A percentile compares a stretch with the other conserved stretches of the same genome.
Evolutionary conservation across 2,113 vertebrate genomes (phyloP).

Genomic region (Oxyruncus cristatus): DNA sequence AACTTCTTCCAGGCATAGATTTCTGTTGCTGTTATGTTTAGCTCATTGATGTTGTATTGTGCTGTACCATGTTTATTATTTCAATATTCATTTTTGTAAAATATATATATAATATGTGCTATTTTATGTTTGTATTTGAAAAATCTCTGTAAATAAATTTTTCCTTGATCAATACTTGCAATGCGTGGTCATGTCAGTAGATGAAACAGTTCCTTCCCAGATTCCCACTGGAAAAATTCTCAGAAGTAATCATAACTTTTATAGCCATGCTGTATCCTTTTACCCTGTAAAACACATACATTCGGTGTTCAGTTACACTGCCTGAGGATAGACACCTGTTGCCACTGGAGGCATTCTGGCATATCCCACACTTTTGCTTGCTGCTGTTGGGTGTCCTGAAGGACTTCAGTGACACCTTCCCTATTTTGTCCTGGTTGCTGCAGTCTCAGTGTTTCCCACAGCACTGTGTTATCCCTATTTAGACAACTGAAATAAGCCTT

Average conservation of each 20-base stretch:
- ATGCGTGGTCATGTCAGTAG: not conserved
- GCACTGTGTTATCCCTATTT: not conserved
- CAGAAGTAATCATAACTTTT: not conserved
- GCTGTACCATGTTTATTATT: conserved; percentile 72
- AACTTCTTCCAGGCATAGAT: conserved; percentile 60
- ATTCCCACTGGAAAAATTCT: not conserved
- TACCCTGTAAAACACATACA: not conserved
- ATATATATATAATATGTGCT: conserved; percentile 69
- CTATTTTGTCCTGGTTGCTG: not conserved
- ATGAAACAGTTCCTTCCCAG: not conserved
- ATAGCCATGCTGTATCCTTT: not conserved
- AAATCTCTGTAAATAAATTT: conserved; percentile 82
- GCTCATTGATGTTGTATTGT: conserved; percentile 68
- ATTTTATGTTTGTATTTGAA: conserved; percentile 80
- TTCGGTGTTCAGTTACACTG: not conserved
- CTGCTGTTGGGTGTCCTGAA: not conserved
- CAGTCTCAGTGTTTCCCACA: not conserved
- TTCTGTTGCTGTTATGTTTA: conserved; percentile 66
- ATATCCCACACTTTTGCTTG: not conserved
- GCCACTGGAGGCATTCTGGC: not conserved
- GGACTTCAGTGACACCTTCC: not conserved
- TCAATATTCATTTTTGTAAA: conserved; percentile 79
- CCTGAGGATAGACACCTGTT: not conserved
- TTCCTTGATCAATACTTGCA: conserved; percentile 70
- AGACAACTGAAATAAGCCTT: not conserved